Percentiles rank a stretch among this genome's conserved stretches.
phyloP scores from a whole-genome alignment of 2,797 vertebrate species.

The Cygnus olor region DNA sequence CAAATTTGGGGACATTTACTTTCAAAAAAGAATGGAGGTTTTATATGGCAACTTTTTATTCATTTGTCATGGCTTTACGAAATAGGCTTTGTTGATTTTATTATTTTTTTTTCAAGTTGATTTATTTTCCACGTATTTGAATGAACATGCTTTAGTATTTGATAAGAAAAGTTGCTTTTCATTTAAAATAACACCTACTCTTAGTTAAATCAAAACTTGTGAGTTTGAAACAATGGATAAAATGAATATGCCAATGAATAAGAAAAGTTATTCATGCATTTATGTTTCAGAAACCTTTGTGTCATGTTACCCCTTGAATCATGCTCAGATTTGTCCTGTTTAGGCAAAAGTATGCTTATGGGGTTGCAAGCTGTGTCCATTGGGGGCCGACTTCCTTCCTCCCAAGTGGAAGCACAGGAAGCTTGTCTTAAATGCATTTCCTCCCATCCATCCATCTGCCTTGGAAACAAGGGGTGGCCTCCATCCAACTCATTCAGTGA shows the following conservation, averaged over 20 bases:
- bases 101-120: background rate
- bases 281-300: background rate
- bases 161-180: background rate
- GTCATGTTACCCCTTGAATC: background rate
- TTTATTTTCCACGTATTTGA: background rate
- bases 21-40: background rate
- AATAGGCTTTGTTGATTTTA: background rate
- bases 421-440: conserved; percentile 43
- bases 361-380: conserved; percentile 9
- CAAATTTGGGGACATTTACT: background rate
- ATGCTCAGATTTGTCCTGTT: background rate
- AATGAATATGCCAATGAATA: background rate
- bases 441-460: conserved; percentile 8
- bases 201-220: background rate
- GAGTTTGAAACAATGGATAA: background rate
- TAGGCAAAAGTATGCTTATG: background rate
- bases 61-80: background rate
- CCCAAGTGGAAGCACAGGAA: conserved; percentile 34
- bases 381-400: background rate
- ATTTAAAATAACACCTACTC: background rate
- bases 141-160: background rate
- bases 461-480: conserved; percentile 25
- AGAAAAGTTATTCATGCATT: background rate
- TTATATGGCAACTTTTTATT: background rate
- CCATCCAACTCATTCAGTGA: conserved; percentile 25